Evolutionary conservation across 2,113 vertebrate species (phyloP), one percentile per base, ranked within the genome.

Genomic region (Saccopteryx leptura): DNA sequence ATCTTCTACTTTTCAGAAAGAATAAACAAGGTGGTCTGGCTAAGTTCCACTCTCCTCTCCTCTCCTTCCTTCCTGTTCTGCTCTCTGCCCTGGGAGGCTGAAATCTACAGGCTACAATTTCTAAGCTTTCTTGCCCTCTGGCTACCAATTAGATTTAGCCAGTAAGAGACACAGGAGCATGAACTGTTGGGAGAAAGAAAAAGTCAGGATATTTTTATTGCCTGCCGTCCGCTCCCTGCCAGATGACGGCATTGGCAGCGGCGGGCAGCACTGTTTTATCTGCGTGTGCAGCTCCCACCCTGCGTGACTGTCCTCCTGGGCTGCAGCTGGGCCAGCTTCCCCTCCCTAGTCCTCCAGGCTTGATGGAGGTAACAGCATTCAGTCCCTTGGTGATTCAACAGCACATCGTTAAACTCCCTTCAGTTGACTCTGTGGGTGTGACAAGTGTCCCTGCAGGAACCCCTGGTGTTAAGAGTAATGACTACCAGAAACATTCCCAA

Each of bases 331-430:
- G 54, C 80, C 31, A 72, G 75, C 80, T 75, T 90, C 72, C 56
- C 90, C 66, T 60, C 76, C 46, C n/a, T 39, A 28, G 72, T 15
- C 92, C 84, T 81, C 68, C 46, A 50, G 76, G 65, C 84, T 58
- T 63, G 65, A 84, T 0, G 0, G 80, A 81, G 28, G 74, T 2
- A 58, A 87, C 65, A 72, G 85, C 78, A 88, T 66, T 79, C 28
- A 54, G 56, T 79, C 66, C 68, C 84, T 88, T 68, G 85, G 33
- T 10, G 61, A 92, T 69, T 92, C 81, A 81, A 69, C 0, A 54
- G 58, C 50, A 82, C 78, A 88, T 61, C 94, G 91, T 96, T 91
- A 96, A 88, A 79, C 66, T 88, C 68, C 82, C 52, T 63, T 95
- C 90, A 39, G 0, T 14, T 31, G 84, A 71, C 88, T 92, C 46